These are phyloP conservation scores for Anthophora plumipes DNA, from an alignment of 2,888 invertebrate species.

Conservation along the genomic window DNA sequence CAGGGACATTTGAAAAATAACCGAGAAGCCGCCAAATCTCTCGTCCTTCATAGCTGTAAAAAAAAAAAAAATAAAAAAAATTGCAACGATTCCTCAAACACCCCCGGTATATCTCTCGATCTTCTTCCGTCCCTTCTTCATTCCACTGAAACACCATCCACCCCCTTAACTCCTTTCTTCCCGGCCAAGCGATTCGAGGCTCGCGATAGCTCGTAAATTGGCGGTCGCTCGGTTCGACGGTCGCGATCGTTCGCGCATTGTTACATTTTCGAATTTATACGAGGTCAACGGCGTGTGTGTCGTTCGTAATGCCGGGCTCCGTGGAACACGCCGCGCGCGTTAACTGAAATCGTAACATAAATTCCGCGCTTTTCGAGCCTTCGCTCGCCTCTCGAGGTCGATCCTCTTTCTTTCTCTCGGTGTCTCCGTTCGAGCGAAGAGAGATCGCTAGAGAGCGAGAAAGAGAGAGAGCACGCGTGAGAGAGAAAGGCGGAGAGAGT, in stretches of 20 bases:
- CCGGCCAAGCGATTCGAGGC: background rate
- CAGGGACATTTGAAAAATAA: no score
- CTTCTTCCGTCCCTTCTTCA: background rate
- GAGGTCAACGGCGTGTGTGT: constrained; percentile 9
- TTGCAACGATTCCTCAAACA: no score
- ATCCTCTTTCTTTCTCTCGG: background rate
- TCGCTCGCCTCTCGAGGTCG: constrained; percentile 7
- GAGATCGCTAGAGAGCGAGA: no score
- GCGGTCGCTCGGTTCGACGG: background rate
- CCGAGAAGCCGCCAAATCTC: no score
- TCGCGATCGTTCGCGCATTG: constrained; percentile 20
- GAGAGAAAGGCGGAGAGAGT: no score
- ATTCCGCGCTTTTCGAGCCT: constrained; percentile 40
- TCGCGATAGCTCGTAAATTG: constrained; percentile 14
- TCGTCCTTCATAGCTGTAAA: no score
- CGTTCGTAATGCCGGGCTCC: background rate
- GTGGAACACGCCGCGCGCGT: constrained; percentile 21
- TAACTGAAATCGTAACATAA: constrained; percentile 54
- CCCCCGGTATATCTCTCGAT: background rate
- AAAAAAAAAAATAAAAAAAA: no score
- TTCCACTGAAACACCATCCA: background rate
- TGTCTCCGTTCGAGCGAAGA: background rate
- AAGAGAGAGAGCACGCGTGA: no score
- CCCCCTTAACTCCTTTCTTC: background rate
- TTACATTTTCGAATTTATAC: constrained; percentile 47